These are phyloP conservation scores for Salmo trutta DNA, from an alignment of 2,797 vertebrate species.

Conservation along the genomic window DNA sequence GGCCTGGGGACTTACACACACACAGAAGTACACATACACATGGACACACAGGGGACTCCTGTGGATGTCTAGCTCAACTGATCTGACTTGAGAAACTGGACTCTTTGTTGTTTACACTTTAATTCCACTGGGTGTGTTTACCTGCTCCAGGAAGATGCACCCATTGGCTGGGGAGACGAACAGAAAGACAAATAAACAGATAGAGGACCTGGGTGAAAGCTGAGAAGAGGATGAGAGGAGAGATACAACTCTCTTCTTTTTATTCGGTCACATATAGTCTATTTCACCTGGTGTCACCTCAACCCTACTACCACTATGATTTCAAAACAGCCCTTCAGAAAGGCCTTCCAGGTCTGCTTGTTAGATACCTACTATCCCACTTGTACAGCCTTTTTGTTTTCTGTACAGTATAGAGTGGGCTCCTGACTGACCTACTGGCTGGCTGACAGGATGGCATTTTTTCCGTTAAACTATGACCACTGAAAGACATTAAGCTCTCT, in stretches of 20 bases:
- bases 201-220: constrained; percentile 54
- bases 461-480: constrained; percentile 45
- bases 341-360: constrained; percentile 31
- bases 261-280: constrained; percentile 15
- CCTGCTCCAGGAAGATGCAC: constrained; percentile 55
- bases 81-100: constrained; percentile 36
- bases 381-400: neutral
- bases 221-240: constrained; percentile 32
- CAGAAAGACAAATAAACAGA: neutral
- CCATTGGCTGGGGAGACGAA: constrained; percentile 37
- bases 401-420: constrained; percentile 29
- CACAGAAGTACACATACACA: neutral
- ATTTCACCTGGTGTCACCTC: constrained; percentile 29
- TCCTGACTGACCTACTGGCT: constrained; percentile 1
- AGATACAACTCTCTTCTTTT: neutral
- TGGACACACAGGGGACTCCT: neutral
- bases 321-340: constrained; percentile 21
- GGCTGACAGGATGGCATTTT: neutral
- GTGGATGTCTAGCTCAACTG: constrained; percentile 22
- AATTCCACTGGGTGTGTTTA: constrained; percentile 50
- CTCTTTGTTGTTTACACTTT: constrained; percentile 28
- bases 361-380: constrained; percentile 21
- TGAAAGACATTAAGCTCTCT: constrained; percentile 26
- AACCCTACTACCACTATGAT: neutral
- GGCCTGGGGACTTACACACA: neutral